These are phyloP conservation scores for Mastomys natalensis DNA, from an alignment of 2,113 vertebrate genomes.

Conservation along the genomic window DNA sequence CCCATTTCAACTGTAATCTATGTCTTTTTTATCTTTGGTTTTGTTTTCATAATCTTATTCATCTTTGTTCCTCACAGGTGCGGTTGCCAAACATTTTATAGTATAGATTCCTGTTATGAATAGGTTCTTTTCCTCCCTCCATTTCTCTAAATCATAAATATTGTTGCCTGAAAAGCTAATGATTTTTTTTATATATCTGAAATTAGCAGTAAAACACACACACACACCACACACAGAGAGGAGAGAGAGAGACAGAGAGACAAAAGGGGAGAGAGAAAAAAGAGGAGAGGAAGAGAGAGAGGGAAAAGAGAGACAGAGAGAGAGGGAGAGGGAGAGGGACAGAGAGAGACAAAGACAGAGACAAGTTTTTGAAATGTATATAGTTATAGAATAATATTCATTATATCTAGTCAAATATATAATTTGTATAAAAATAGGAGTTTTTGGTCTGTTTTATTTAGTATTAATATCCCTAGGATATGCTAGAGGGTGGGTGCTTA, in stretches of 20 bases:
- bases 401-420: too few species aligned
- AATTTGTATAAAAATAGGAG: too few species aligned
- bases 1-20: not conserved
- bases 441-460: too few species aligned
- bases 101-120: not conserved
- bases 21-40: not conserved
- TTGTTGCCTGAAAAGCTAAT: constrained; percentile 15
- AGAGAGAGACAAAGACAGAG: too few species aligned
- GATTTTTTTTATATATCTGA: not conserved
- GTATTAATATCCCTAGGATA: too few species aligned
- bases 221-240: not conserved
- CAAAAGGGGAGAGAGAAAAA: not conserved
- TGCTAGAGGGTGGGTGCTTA: too few species aligned
- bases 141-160: not conserved
- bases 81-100: constrained; percentile 11
- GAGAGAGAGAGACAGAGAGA: not conserved
- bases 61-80: not conserved
- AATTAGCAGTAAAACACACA: not conserved
- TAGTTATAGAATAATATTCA: too few species aligned
- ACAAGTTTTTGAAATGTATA: not conserved
- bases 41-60: not conserved
- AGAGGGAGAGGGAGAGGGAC: too few species aligned
- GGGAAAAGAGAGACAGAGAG: not conserved
- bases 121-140: not conserved
- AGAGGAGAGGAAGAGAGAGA: too few species aligned